A percentile compares a stretch with the other conserved stretches of the same genome.
Conservation (phyloP, 2,888 invertebrate species). For the Polydrusus pterygomalis region DNA sequence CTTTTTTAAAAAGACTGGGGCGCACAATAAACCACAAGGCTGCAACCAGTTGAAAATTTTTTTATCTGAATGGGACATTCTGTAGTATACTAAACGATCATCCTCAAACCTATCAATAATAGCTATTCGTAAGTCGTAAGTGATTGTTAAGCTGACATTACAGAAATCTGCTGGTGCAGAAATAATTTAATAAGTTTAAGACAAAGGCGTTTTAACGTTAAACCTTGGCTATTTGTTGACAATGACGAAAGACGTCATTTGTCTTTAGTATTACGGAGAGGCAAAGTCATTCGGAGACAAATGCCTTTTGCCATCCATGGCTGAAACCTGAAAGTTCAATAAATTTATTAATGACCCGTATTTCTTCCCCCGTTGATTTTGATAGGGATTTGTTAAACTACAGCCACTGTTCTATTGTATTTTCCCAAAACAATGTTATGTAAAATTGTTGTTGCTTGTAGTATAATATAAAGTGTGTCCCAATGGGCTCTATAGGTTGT, state of each 20-base stretch:
- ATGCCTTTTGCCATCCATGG: neutral
- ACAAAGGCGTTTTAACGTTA: neutral
- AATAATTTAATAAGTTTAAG: constrained; percentile 5
- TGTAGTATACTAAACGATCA: too few relatives aligned
- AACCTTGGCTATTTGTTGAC: constrained; percentile 2
- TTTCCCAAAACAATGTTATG: too few relatives aligned
- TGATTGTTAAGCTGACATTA: neutral
- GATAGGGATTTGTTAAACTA: too few relatives aligned
- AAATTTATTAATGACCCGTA: neutral
- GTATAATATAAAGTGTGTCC: too few relatives aligned
- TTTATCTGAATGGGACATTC: too few relatives aligned
- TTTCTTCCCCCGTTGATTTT: neutral
- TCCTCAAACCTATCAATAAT: too few relatives aligned
- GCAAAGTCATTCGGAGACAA: neutral
- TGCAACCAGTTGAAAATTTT: too few relatives aligned
- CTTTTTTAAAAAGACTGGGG: too few relatives aligned
- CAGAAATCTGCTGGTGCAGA: neutral
- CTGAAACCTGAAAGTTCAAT: neutral
- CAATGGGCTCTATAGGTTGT: too few relatives aligned
- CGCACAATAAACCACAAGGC: too few relatives aligned
- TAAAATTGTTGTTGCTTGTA: too few relatives aligned
- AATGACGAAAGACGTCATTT: constrained; percentile 6
- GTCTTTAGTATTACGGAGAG: constrained; percentile 3
- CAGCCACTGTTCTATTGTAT: too few relatives aligned
- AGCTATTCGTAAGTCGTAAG: neutral